Evolutionary conservation across 2,797 vertebrate genomes (phyloP), one percentile per base, ranked within the genome.

Genomic region (Pipistrellus kuhlii): DNA sequence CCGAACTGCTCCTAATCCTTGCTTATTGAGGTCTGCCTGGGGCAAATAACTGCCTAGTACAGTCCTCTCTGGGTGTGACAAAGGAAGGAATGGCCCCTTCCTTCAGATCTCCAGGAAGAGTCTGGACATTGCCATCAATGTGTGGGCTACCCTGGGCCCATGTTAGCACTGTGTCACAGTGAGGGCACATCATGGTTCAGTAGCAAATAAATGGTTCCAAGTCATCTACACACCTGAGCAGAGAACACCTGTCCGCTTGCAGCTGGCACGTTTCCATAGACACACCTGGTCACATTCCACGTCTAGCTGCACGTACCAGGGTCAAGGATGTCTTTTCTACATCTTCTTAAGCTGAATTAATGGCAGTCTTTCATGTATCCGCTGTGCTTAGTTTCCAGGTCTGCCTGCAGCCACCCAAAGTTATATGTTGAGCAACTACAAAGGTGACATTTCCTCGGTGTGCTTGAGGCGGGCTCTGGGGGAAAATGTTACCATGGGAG

Each of bases 401-500:
- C 81, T 85, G 32, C 12, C 72, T 0, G 3, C 20, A 59, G 86
- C 38, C 55, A 66, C 72, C 68, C 44, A 75, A 69, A 71, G 30
- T 25, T 53, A n/a, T 59, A 85, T 41, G 72, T 32, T 6, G 25
- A 93, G 72, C 6, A 32, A 32, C 71, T 81, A 68, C 87, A 76
- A 68, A 91, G 76, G 15, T 85, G 81, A 85, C 21, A 57, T 87
- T 93, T 93, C 38, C 55, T 64, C 53, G 55, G 77, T 62, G 73
- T 88, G 90, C 59, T 77, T 81, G 30, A 89, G 76, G 44, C 62
- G 15, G 18, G 78, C 88, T 96, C 83, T 77, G 53, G 80, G 87
- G 76, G 96, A 59, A 90, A 68, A 1, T 20, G 81, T 95, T 73
- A 94, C 85, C 90, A 51, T 0, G 0, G 51, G 88, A 95, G 88